A percentile compares a stretch with the other conserved stretches of the same genome.
phyloP scores from a whole-genome alignment of 2,888 invertebrate species.

The Mythimna pallens region DNA sequence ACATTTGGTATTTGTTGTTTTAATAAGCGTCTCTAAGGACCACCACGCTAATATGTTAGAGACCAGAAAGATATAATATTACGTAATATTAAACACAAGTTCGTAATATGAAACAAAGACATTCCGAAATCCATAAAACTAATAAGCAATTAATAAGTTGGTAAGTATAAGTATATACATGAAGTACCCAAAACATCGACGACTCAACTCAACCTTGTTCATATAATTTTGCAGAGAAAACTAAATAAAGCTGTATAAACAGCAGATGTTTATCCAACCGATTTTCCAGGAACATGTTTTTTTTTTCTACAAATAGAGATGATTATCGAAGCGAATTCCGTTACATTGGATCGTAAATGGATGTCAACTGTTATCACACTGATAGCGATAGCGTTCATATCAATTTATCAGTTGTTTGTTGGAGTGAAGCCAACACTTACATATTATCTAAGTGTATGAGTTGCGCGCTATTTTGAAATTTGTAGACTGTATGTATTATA shows the following conservation, averaged over 20 bases:
- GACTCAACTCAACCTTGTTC: background rate
- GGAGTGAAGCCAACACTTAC: slow-evolving; percentile 63
- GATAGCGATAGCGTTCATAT: slow-evolving; percentile 68
- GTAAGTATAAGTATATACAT: background rate
- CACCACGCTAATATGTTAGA: background rate
- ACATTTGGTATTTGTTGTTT: slow-evolving; percentile 36
- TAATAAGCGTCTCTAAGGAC: slow-evolving; percentile 26
- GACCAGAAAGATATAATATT: slow-evolving; percentile 20
- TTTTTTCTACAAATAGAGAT: slow-evolving; percentile 58
- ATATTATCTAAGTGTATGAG: slow-evolving; percentile 48
- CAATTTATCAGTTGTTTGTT: slow-evolving; percentile 74
- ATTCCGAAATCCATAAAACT: background rate
- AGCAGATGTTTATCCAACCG: slow-evolving; percentile 15
- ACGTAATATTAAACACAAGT: slow-evolving; percentile 8
- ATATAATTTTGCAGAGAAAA: slow-evolving; percentile 9
- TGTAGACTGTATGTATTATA: slow-evolving; percentile 12
- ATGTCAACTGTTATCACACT: slow-evolving; percentile 67
- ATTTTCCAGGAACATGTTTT: slow-evolving; percentile 45
- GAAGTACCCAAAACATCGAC: slow-evolving; percentile 1
- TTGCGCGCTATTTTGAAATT: slow-evolving; percentile 41
- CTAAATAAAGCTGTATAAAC: slow-evolving; percentile 41
- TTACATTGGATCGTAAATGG: slow-evolving; percentile 65
- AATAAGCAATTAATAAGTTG: background rate
- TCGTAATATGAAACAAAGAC: background rate
- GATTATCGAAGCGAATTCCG: slow-evolving; percentile 59